A percentile compares a stretch with the other conserved stretches of the same genome.
Evolutionary conservation across 2,888 invertebrate genomes (phyloP).

Genomic region (Cepaea hortensis): DNA sequence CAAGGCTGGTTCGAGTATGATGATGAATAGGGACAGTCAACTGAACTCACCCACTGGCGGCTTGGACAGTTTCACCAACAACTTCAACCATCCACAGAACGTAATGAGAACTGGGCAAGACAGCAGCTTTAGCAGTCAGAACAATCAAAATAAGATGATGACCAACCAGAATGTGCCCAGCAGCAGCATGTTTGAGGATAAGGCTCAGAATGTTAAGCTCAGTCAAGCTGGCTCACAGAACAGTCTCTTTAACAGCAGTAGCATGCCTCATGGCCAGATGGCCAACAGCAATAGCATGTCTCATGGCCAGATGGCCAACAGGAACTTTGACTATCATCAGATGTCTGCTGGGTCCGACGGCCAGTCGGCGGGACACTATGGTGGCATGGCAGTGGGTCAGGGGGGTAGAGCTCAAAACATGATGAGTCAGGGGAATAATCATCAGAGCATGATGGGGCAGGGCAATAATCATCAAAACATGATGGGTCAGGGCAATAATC

Average conservation of each 20-base stretch:
- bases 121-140: background rate
- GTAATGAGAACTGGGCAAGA: background rate
- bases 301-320: slow-evolving; percentile 1
- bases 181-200: background rate
- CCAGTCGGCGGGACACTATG: background rate
- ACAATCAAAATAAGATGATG: slow-evolving; percentile 26
- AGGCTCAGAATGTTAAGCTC: background rate
- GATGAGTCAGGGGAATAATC: slow-evolving; percentile 2
- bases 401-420: background rate
- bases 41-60: background rate
- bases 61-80: background rate
- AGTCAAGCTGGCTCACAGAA: slow-evolving; percentile 15
- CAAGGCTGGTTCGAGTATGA: slow-evolving; percentile 1
- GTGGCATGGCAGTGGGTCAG: background rate
- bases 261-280: background rate
- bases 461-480: slow-evolving; percentile 16
- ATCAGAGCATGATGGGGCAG: background rate
- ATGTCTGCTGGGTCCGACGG: background rate
- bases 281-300: slow-evolving; percentile 9
- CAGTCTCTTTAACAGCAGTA: background rate
- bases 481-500: background rate
- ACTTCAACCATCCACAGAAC: background rate
- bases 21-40: background rate
- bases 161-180: background rate
- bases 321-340: slow-evolving; percentile 6